phyloP scores from a whole-genome alignment of 2,888 invertebrate species.

The Pristionchus entomophagus region DNA sequence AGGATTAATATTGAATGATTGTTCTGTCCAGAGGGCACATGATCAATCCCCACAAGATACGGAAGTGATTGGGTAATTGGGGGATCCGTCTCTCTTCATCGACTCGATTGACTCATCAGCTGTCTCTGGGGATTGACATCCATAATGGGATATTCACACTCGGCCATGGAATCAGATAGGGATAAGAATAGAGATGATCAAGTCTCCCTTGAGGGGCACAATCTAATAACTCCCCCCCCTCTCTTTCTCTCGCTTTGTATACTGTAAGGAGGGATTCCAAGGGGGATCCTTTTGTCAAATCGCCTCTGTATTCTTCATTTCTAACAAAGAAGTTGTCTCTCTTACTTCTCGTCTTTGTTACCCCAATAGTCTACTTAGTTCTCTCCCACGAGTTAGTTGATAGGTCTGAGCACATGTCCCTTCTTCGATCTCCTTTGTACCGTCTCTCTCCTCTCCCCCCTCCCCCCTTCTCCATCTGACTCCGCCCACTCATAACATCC shows the following conservation, averaged over 20 bases:
- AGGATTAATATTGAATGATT: conserved; percentile 36
- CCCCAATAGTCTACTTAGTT: conserved; percentile 43
- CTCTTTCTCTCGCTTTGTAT: conserved; percentile 39
- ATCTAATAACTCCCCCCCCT: conserved; percentile 38
- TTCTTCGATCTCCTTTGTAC: conserved; percentile 11
- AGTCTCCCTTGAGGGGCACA: conserved; percentile 25
- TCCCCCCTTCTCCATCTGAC: background rate
- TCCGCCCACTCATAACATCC: conserved; percentile 15
- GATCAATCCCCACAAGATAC: background rate
- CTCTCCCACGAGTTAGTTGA: conserved; percentile 33
- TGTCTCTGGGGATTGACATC: background rate
- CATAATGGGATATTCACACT: conserved; percentile 26
- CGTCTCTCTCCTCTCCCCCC: conserved; percentile 20
- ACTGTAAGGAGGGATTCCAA: conserved; percentile 19
- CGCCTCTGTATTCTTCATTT: conserved; percentile 42
- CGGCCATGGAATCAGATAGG: conserved; percentile 28
- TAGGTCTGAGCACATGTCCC: conserved; percentile 29
- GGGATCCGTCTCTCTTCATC: background rate
- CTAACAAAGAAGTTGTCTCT: conserved; percentile 34
- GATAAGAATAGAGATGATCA: conserved; percentile 41
- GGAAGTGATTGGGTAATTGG: conserved; percentile 39
- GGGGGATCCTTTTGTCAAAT: conserved; percentile 37
- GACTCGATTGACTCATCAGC: conserved; percentile 30
- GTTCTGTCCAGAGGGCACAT: background rate
- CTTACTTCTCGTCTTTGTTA: conserved; percentile 38